Base-by-base conservation (phyloP, 37 sponge, comb jelly and placozoan species). In the Oscarella lobularis region DNA sequence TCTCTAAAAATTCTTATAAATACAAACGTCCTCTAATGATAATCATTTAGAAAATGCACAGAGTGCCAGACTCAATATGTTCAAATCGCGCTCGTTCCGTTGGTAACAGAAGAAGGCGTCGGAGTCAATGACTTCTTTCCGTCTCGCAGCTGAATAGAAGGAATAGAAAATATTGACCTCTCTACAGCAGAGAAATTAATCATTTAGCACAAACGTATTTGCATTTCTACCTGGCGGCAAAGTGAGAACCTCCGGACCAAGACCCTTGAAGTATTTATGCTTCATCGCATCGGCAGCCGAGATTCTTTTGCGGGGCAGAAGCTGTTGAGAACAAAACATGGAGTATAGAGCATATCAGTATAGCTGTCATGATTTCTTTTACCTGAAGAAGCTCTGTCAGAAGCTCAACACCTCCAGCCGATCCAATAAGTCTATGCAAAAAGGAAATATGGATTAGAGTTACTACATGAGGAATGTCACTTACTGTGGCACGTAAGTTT, bases 231-330 rank as follows among this genome's bases (percentile, higher is more conserved):
- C 92, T 67, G 39, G 82, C 77, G 14, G 85, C 75, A 73, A 91
- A 79, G 36, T 48, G 14, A 70, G 73, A 20, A 70, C 14, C 14
- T 70, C 55, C 2, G 81, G 81, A 27, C 35, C 73, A 1, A 95
- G 73, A 14, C 41, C 81, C 0, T 83, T 55, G 80, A 95, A 95
- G 48, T 95, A 95, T 0, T 76, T 67, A 39, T 88, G 85, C 14
- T 39, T 39, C 31, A 95, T 72, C 3, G 96, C 93, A 36, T 81
- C 85, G 33, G 34, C 38, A 6, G 92, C 91, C 38, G 85, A 82
- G 30, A 90, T 79, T 41, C 96, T 78, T 33, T 90, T 66, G 32
- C 81, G 41, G 32, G 95, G 95, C 3, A 83, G n/a, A n/a, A n/a
- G n/a, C n/a, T n/a, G n/a, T n/a, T n/a, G n/a, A n/a, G n/a, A n/a